phyloP scores from a whole-genome alignment of 2,797 vertebrate species.

The Lagorchestes hirsutus region DNA sequence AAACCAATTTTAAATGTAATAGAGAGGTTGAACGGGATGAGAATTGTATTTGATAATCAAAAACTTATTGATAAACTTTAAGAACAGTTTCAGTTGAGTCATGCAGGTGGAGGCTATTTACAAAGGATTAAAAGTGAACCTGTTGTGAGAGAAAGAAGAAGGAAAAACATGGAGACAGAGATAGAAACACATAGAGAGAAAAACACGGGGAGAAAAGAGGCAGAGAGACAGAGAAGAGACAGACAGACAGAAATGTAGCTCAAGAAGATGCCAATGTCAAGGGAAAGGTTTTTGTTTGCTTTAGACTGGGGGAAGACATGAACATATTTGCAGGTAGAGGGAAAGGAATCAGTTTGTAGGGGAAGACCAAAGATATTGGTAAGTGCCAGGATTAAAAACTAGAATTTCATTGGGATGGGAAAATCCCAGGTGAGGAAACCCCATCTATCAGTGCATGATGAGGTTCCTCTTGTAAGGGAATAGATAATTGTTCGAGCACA shows the following conservation, averaged over 20 bases:
- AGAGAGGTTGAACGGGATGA: not conserved
- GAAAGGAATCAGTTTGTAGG: not conserved
- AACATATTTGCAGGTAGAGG: not conserved
- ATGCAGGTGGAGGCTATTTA: not conserved
- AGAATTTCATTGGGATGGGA: not conserved
- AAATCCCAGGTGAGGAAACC: not conserved
- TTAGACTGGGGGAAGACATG: not conserved
- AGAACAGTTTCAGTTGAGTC: not conserved
- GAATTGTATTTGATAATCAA: not conserved
- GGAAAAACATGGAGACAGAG: not conserved
- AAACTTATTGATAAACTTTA: not conserved
- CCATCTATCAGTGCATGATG: not conserved
- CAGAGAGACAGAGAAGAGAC: not conserved
- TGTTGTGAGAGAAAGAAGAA: not conserved
- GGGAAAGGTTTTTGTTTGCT: not conserved
- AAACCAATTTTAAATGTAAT: not conserved
- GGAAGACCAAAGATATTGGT: conserved; percentile 27
- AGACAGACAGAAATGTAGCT: not conserved
- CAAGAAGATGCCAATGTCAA: not conserved
- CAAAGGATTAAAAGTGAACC: not conserved
- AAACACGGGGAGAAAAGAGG: not conserved
- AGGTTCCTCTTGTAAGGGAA: not conserved
- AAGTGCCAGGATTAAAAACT: not conserved
- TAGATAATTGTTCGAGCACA: not conserved
- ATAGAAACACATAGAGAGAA: not conserved